Conservation (phyloP, 2,113 vertebrate genomes). For the Cichladusa arquata region DNA sequence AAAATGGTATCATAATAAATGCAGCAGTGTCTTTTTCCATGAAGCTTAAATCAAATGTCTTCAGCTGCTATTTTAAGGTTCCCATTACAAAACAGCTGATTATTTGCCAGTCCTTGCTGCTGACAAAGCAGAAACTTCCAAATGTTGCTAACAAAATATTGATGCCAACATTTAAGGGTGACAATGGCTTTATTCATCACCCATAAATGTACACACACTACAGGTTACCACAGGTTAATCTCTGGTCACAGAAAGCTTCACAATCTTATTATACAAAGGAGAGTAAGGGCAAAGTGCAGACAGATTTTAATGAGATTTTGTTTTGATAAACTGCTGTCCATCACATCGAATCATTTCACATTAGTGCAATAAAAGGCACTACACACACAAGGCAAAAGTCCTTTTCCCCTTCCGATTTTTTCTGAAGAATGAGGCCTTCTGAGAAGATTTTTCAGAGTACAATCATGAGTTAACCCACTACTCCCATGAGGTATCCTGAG, state of each 20-base stretch:
- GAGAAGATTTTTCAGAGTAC: background rate
- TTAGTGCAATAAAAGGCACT: slow-evolving; percentile 37
- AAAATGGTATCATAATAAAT: slow-evolving; percentile 56
- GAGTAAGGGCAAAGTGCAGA: slow-evolving; percentile 55
- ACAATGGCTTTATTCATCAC: slow-evolving; percentile 74
- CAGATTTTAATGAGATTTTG: slow-evolving; percentile 76
- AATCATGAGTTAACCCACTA: background rate
- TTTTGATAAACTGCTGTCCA: slow-evolving; percentile 75
- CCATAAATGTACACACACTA: slow-evolving; percentile 31
- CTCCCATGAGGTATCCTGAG: background rate
- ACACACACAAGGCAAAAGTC: slow-evolving; percentile 43
- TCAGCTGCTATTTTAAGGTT: slow-evolving; percentile 55
- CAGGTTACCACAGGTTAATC: slow-evolving; percentile 65
- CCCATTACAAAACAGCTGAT: slow-evolving; percentile 57
- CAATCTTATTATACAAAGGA: slow-evolving; percentile 54
- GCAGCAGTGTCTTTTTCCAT: slow-evolving; percentile 45
- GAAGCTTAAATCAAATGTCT: slow-evolving; percentile 48
- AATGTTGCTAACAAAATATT: slow-evolving; percentile 58
- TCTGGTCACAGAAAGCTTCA: slow-evolving; percentile 44
- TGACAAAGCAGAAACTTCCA: slow-evolving; percentile 73
- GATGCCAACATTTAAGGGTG: slow-evolving; percentile 59
- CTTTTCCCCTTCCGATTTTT: background rate
- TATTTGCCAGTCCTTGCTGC: slow-evolving; percentile 57
- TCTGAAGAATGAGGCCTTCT: background rate
- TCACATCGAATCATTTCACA: slow-evolving; percentile 71